These are phyloP conservation scores for Micromys minutus DNA, from an alignment of 2,113 vertebrate species.

Conservation along the genomic window DNA sequence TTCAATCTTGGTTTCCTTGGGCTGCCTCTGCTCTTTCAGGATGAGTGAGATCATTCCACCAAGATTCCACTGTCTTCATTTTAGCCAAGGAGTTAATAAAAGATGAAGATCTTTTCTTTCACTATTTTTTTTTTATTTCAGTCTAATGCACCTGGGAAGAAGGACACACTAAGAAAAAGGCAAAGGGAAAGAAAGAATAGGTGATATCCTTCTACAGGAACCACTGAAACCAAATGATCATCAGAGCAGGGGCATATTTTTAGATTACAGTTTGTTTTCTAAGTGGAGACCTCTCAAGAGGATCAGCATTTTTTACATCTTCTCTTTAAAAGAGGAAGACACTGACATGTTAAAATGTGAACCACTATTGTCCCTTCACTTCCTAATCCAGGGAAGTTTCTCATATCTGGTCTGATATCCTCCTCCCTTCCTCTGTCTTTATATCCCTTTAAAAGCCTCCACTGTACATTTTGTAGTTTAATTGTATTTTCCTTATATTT, in stretches of 20 bases:
- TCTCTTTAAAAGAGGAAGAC: neutral
- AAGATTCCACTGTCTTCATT: slow-evolving; percentile 75
- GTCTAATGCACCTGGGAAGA: neutral
- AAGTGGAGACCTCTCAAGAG: neutral
- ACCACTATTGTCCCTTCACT: neutral
- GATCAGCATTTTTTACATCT: neutral
- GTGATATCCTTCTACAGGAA: neutral
- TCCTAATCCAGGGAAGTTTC: neutral
- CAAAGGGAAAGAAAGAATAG: neutral
- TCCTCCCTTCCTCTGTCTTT: neutral
- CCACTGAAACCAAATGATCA: neutral
- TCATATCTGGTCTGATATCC: fast-evolving
- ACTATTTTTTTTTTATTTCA: slow-evolving; percentile 54
- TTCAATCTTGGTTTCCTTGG: slow-evolving; percentile 84
- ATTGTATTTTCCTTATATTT: slow-evolving; percentile 24
- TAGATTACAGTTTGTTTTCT: neutral
- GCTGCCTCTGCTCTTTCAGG: slow-evolving; percentile 70
- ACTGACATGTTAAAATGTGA: neutral
- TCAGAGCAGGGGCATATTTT: neutral
- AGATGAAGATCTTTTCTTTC: slow-evolving; percentile 50
- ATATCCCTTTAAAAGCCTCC: neutral
- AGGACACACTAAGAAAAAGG: neutral
- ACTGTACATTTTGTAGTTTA: neutral
- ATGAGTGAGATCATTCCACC: slow-evolving; percentile 77
- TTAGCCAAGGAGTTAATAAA: slow-evolving; percentile 77